phyloP scores from a whole-genome alignment of 2,113 vertebrate species.

The Oophaga pumilio region DNA sequence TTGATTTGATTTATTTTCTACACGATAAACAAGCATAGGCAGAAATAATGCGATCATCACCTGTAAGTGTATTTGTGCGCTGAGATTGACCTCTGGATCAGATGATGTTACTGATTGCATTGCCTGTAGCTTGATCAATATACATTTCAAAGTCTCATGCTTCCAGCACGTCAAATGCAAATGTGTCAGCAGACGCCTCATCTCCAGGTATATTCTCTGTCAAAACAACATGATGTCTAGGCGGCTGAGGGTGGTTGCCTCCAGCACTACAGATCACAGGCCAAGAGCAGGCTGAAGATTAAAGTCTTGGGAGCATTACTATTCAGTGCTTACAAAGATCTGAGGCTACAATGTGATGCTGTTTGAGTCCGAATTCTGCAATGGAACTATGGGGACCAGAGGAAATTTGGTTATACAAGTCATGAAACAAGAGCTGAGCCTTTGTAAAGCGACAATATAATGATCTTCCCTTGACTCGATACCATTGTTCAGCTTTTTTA shows the following conservation, averaged over 20 bases:
- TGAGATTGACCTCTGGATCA: neutral
- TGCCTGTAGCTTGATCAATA: conserved; percentile 32
- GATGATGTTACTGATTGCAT: neutral
- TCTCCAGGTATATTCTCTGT: neutral
- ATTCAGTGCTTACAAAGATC: conserved; percentile 30
- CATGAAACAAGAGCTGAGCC: neutral
- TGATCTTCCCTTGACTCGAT: neutral
- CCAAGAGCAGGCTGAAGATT: conserved; percentile 13
- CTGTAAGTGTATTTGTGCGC: neutral
- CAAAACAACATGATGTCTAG: neutral
- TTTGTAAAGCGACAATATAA: neutral
- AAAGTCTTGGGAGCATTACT: conserved; percentile 4
- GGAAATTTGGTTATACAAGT: neutral
- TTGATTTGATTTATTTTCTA: neutral
- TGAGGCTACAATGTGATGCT: neutral
- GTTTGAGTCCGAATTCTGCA: neutral
- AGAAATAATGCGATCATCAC: neutral
- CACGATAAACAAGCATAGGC: neutral
- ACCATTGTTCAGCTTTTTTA: neutral
- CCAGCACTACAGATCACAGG: conserved; percentile 12
- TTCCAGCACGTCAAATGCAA: conserved; percentile 8
- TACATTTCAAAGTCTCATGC: conserved; percentile 30
- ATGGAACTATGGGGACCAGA: neutral
- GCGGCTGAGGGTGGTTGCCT: neutral
- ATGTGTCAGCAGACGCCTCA: neutral